A percentile compares a stretch with the other conserved stretches of the same genome.
Conservation (phyloP, 2,113 vertebrate genomes). For the Embiotoca jacksoni region DNA sequence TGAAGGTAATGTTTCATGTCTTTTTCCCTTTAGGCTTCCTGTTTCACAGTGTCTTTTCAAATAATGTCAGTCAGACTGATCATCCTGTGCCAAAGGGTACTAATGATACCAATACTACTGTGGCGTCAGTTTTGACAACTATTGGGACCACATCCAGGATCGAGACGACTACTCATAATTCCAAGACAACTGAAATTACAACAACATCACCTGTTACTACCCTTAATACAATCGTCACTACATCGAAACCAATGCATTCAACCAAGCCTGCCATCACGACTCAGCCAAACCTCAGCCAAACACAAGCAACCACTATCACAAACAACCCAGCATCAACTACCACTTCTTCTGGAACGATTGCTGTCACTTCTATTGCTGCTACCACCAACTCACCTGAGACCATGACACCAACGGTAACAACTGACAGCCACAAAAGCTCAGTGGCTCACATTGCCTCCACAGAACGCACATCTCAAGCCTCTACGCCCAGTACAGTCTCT, state of each 20-base stretch:
- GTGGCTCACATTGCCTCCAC: background rate
- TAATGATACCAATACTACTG: accelerated
- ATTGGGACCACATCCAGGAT: background rate
- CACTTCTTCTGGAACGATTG: background rate
- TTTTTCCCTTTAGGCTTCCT: conserved; percentile 43
- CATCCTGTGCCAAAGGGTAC: background rate
- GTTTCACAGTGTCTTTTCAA: background rate
- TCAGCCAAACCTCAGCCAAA: background rate
- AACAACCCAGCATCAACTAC: background rate
- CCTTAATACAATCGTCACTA: background rate
- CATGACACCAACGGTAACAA: accelerated
- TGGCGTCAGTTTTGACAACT: background rate
- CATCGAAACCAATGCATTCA: too few relatives aligned
- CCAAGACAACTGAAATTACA: background rate
- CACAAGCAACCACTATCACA: background rate
- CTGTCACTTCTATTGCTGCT: background rate
- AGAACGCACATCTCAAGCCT: background rate
- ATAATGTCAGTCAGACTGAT: background rate
- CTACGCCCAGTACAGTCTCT: accelerated
- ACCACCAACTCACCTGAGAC: accelerated
- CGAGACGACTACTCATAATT: background rate
- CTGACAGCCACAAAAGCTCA: accelerated
- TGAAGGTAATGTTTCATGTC: background rate
- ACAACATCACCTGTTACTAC: background rate
- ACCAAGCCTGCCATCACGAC: background rate